These are phyloP conservation scores for Endotricha flammealis DNA, from an alignment of 2,888 invertebrate genomes.

Conservation along the genomic window DNA sequence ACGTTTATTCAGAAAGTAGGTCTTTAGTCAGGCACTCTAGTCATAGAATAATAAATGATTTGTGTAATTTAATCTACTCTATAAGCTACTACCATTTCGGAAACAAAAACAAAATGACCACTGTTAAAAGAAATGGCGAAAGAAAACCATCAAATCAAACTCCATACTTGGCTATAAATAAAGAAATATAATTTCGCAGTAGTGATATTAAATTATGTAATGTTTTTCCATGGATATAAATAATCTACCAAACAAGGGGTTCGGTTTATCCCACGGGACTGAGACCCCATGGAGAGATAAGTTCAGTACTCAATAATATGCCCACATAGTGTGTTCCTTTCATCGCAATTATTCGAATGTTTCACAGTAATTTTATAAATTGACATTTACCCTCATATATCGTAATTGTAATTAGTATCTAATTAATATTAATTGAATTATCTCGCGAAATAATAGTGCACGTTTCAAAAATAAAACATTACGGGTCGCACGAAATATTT, in stretches of 20 bases:
- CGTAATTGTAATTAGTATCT: constrained; percentile 10
- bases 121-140: no score
- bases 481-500: constrained; percentile 6
- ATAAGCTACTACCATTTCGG: no score
- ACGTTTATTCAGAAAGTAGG: no score
- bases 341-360: constrained; percentile 44
- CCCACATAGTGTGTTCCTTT: constrained; percentile 66
- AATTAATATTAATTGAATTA: constrained; percentile 7
- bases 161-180: no score
- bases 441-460: background rate
- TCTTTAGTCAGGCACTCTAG: no score
- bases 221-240: constrained; percentile 8
- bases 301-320: constrained; percentile 55
- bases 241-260: constrained; percentile 48
- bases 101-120: no score
- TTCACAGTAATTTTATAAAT: constrained; percentile 25
- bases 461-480: constrained; percentile 6
- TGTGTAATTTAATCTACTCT: no score
- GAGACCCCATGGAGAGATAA: constrained; percentile 69
- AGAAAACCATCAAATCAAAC: no score
- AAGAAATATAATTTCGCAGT: no score
- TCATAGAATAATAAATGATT: no score
- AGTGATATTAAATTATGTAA: constrained; percentile 2
- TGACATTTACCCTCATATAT: constrained; percentile 8
- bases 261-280: constrained; percentile 65